Evolutionary conservation across 2,888 invertebrate genomes (phyloP).

Genomic region (Cryptocephalus moraei): DNA sequence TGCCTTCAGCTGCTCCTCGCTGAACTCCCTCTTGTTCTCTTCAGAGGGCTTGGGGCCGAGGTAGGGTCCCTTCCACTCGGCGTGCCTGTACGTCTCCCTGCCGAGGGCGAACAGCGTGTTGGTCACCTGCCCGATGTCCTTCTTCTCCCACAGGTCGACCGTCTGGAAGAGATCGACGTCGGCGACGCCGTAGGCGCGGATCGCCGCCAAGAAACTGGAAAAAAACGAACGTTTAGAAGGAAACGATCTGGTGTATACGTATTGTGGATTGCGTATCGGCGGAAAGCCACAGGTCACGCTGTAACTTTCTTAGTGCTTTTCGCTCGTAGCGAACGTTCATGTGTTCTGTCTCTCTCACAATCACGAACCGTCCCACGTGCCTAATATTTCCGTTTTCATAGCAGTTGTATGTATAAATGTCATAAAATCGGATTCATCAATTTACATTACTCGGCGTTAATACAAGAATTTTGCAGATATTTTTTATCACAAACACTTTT

Average conservation of each 20-base stretch:
- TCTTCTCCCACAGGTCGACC: conserved; percentile 92
- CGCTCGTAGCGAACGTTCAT: too few species aligned
- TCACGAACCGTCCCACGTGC: too few species aligned
- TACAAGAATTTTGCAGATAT: too few species aligned
- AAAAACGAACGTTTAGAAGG: background rate
- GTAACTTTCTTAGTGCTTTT: too few species aligned
- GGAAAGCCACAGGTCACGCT: too few species aligned
- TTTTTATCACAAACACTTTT: too few species aligned
- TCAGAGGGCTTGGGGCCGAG: conserved; percentile 92
- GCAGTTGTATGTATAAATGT: too few species aligned
- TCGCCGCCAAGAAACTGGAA: conserved; percentile 73
- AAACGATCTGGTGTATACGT: background rate
- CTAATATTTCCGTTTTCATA: too few species aligned
- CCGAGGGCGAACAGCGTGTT: conserved; percentile 79
- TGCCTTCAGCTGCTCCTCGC: conserved; percentile 81
- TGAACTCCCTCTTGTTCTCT: conserved; percentile 89
- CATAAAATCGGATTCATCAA: too few species aligned
- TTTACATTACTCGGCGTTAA: too few species aligned
- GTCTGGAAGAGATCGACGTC: conserved; percentile 95
- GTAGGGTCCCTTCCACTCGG: conserved; percentile 57
- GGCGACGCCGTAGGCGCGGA: conserved; percentile 78
- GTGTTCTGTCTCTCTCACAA: too few species aligned
- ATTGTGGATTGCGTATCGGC: too few species aligned
- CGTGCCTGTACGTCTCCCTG: conserved; percentile 39
- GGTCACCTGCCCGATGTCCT: conserved; percentile 77